Evolutionary conservation across 1,140 invertebrate genomes (phyloP), one percentile per base, ranked within the genome.

Genomic region (Oedothorax gibbosus): DNA sequence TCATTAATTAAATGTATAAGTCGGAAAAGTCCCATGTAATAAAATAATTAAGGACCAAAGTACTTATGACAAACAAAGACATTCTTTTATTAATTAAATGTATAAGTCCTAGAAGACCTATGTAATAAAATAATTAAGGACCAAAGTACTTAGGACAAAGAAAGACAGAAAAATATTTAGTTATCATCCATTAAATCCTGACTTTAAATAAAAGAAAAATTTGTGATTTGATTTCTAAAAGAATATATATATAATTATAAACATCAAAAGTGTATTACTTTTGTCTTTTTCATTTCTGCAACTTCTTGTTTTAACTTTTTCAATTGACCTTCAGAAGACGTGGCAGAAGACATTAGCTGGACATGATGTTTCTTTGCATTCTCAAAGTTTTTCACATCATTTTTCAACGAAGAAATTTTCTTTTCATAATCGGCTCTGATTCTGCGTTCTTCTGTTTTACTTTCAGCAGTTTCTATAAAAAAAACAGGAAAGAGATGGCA

Each of bases 361-460:
- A 94, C 92, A 90, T 99, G 97, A 89, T 98, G 96, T 86, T 95
- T 95, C 88, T 98, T 96, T 0, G 96, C 95, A 0, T 93, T 92
- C 89, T 99, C 95, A 65, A 98, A 90, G 85, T 95, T 93, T 88
- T 95, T 94, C 88, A 99, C 90, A 90, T 99, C 97, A 60, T 93
- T 93, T 88, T 97, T 94, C 93, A 99, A 95, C 35, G 93, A 92
- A n/a, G 91, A 91, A 12, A 99, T 90, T 89, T 96, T 96, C 73
- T 93, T 93, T 88, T 99, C 97, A 91, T 98, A 99, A 86, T 99
- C 96, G 35, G 96, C 94, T 87, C 94, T 94, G 12, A 99, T 92
- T 88, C 96, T 95, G 87, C 96, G 95, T 11, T 95, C 92, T 87
- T 88, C 83, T 64, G 71, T 56, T 78, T 87, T 64, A 68, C 80